A percentile compares a stretch with the other conserved stretches of the same genome.
These are phyloP conservation scores for Amia ocellicauda DNA, from an alignment of 2,113 vertebrate genomes.

Conservation along the genomic window DNA sequence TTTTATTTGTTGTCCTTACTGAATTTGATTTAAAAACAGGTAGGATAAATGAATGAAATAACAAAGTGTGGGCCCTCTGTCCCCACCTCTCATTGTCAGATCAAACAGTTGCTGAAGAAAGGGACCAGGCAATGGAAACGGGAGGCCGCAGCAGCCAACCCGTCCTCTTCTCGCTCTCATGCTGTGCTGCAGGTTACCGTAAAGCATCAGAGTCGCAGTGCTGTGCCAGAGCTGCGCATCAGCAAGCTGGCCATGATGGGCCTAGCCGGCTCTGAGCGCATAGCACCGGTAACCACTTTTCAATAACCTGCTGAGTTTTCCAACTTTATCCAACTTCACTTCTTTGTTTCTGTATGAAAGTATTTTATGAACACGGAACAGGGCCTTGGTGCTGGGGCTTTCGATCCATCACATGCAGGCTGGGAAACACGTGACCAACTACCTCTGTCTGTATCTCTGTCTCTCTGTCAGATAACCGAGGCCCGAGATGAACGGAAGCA, in stretches of 20 bases:
- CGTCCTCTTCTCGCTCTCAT: slow-evolving; percentile 84
- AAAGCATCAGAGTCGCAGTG: slow-evolving; percentile 73
- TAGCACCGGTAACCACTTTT: slow-evolving; percentile 80
- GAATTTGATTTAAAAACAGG: too few species aligned
- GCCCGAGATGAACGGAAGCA: slow-evolving; percentile 86
- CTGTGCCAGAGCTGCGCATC: slow-evolving; percentile 75
- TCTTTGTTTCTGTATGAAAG: too few species aligned
- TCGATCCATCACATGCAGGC: too few species aligned
- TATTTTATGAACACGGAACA: too few species aligned
- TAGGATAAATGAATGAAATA: too few species aligned
- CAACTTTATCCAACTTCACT: too few species aligned
- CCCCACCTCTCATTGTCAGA: too few species aligned
- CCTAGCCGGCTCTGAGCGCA: slow-evolving; percentile 83
- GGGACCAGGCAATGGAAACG: slow-evolving; percentile 86
- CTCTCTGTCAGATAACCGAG: slow-evolving; percentile 77
- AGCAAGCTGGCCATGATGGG: slow-evolving; percentile 89
- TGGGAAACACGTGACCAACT: not conserved
- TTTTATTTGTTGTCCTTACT: too few species aligned
- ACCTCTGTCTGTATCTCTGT: not conserved
- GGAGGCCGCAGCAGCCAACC: slow-evolving; percentile 87
- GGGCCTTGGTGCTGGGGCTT: too few species aligned
- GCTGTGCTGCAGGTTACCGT: slow-evolving; percentile 86
- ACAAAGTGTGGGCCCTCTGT: too few species aligned
- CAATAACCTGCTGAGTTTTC: too few species aligned
- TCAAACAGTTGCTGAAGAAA: slow-evolving; percentile 83